phyloP scores from a whole-genome alignment of 2,888 invertebrate genomes.

The Patella pellucida region DNA sequence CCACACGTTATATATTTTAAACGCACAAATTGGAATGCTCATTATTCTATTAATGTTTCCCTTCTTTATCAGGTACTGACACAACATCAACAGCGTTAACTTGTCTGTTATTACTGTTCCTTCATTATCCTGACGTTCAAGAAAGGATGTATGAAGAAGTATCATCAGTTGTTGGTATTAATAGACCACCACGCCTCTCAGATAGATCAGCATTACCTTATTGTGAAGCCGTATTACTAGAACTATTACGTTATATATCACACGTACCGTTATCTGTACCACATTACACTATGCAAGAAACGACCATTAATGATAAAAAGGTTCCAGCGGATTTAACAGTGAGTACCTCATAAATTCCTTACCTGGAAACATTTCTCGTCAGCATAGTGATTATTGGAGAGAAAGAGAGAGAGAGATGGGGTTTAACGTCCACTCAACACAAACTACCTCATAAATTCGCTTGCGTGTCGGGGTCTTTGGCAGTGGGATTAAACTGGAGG shows the following conservation, averaged over 20 bases:
- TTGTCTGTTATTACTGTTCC: conserved; percentile 53
- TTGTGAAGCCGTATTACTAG: conserved; percentile 41
- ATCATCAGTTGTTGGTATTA: conserved; percentile 35
- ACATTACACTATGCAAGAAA: conserved; percentile 51
- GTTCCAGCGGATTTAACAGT: conserved; percentile 55
- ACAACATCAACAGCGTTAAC: conserved; percentile 61
- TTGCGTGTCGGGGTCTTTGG: no score
- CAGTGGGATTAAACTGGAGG: no score
- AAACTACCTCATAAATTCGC: no score
- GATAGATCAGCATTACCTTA: conserved; percentile 45
- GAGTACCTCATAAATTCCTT: conserved; percentile 17
- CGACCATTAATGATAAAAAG: conserved; percentile 40
- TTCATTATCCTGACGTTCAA: conserved; percentile 55
- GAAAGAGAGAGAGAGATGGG: no score
- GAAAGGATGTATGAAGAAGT: conserved; percentile 49
- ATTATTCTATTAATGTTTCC: no score
- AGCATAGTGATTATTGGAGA: no score
- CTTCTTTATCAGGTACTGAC: conserved; percentile 55
- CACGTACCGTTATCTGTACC: conserved; percentile 60
- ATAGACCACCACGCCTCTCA: conserved; percentile 37
- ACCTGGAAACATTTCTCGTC: no score
- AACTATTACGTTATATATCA: conserved; percentile 48
- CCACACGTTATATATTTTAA: no score
- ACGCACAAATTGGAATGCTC: no score
- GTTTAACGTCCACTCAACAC: no score